Conservation (phyloP, 2,888 invertebrate species). For the Drosophila testacea region DNA sequence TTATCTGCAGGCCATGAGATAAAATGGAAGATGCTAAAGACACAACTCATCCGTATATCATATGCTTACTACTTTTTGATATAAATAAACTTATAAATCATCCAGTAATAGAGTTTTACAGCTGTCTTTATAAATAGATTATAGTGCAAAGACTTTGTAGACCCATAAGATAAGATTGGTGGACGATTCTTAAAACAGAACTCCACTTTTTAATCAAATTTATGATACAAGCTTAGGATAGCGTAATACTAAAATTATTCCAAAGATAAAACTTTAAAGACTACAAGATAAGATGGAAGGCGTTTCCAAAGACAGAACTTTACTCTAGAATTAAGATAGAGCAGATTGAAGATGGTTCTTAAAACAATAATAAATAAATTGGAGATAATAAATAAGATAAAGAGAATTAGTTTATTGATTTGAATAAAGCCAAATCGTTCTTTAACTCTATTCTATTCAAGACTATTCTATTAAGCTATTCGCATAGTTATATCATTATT, state of each 20-base stretch:
- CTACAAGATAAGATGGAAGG: background rate
- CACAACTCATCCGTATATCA: background rate
- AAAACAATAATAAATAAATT: background rate
- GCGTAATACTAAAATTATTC: background rate
- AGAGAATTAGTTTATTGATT: no score
- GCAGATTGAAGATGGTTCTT: background rate
- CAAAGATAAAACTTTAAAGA: background rate
- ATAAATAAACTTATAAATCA: background rate
- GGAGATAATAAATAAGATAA: background rate
- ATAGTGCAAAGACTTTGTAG: background rate
- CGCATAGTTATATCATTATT: background rate
- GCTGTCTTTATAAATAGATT: background rate
- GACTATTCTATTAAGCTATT: background rate
- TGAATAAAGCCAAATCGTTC: background rate
- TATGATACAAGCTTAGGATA: no score
- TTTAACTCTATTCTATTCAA: background rate
- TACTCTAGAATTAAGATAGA: background rate
- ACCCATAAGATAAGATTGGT: background rate
- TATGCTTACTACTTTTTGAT: background rate
- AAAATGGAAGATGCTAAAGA: background rate
- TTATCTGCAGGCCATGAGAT: constrained; percentile 5
- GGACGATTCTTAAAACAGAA: background rate
- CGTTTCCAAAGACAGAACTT: background rate
- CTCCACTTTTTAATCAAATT: background rate
- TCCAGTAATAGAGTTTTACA: background rate